Base-by-base conservation (phyloP, 2,888 invertebrate species). In the Stenchaetothrips biformis region DNA sequence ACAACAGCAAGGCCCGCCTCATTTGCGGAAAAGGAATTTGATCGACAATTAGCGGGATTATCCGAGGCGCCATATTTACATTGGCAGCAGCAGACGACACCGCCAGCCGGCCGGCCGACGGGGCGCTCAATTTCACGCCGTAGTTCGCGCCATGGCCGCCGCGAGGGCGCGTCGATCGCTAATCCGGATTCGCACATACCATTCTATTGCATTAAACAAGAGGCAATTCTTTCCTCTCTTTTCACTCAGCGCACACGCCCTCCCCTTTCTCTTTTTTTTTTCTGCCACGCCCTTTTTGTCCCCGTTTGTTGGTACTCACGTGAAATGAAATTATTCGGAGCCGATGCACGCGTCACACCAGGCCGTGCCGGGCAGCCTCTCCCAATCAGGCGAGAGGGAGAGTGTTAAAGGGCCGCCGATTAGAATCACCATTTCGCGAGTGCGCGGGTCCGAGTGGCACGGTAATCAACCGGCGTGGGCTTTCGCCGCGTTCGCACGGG, bases 231-330 rank as follows among this genome's bases (percentile, higher is more conserved):
- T 74, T 25, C 37, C 37, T 37, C 37, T 37, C 37, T 37, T 37
- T 37, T 37, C 25, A 21, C 25, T 59, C 59, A 4, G 16, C 13
- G 37, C 37, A 37, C 37, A 37, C 37, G 59, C 59, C 59, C 9
- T 18, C 18, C 59, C 16, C 6, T 8, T 25, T 21, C 25, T 74
- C 67, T 74, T 25, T 74, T 25, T 25, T 21, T 25, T 11, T 74
- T 25, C 67, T 11, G 21, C 0, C 67, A 21, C 67, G 25, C 67
- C 67, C 21, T 74, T 74, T 53, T 74, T 74, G 25, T 25, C 25
- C 21, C 67, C 67, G 67, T 74, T 74, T 74, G 67, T 74, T 74
- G 67, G 67, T 74, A 74, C 67, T 74, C 67, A 74, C 67, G 67
- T 74, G 25, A 74, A 74, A 74, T 74, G 21, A 74, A 74, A 74